phyloP scores from a whole-genome alignment of 2,113 vertebrate genomes.

The Callipepla squamata region DNA sequence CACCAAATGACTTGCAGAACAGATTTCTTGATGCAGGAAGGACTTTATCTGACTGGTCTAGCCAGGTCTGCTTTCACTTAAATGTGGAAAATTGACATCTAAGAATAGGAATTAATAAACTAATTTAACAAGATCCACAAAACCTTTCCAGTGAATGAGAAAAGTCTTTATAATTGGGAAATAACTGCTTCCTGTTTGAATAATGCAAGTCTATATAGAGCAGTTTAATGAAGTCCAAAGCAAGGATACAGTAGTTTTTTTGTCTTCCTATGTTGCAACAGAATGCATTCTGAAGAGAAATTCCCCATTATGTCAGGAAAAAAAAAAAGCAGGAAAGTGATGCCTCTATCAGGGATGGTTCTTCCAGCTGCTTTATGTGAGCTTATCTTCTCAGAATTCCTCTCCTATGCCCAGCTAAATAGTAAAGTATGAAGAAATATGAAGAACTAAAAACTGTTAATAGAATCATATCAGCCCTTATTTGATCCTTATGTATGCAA shows the following conservation, averaged over 20 bases:
- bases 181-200: neutral
- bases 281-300: neutral
- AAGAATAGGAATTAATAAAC: neutral
- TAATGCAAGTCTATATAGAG: neutral
- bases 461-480: neutral
- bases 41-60: neutral
- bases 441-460: neutral
- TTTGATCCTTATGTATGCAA: neutral
- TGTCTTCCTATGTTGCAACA: neutral
- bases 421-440: neutral
- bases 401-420: neutral
- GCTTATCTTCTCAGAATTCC: neutral
- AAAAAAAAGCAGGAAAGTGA: neutral
- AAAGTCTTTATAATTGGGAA: neutral
- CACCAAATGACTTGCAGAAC: neutral
- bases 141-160: neutral
- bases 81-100: neutral
- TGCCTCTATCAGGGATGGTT: neutral
- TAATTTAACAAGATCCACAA: neutral
- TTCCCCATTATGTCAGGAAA: neutral
- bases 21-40: neutral
- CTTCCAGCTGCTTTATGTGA: neutral
- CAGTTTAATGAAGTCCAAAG: constrained; percentile 6
- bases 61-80: neutral
- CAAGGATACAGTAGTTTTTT: constrained; percentile 5